A percentile compares a stretch with the other conserved stretches of the same genome.
These are phyloP conservation scores for Todiramphus chloris DNA, from an alignment of 2,113 vertebrate genomes.

Conservation along the genomic window DNA sequence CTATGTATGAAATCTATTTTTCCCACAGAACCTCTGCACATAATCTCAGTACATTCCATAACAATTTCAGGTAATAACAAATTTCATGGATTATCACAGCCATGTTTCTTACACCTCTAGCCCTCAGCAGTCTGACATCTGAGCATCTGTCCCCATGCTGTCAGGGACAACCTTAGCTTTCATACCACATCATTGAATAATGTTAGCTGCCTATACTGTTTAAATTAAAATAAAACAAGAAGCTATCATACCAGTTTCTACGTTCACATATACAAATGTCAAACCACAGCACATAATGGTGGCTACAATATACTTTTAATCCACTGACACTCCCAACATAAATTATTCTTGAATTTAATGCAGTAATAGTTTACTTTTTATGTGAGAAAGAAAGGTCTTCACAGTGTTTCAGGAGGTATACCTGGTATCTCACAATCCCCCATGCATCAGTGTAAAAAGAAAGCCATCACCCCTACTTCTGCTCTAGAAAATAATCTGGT, in stretches of 20 bases:
- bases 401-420: neutral
- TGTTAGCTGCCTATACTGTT: accelerated
- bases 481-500: neutral
- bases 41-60: neutral
- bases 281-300: neutral
- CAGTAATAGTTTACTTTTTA: neutral
- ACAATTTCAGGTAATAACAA: neutral
- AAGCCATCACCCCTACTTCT: neutral
- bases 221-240: neutral
- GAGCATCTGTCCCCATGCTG: neutral
- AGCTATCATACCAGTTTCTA: neutral
- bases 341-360: neutral
- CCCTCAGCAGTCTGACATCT: neutral
- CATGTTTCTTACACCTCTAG: neutral
- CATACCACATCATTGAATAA: neutral
- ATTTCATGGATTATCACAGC: neutral
- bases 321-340: neutral
- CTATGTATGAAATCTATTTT: neutral
- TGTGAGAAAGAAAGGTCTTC: neutral
- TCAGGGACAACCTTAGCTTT: neutral
- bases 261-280: neutral
- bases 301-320: neutral
- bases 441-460: neutral
- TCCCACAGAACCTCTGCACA: accelerated
- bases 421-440: neutral